Evolutionary conservation across 2,888 invertebrate species (phyloP).

Genomic region (Pristionchus mayeri): DNA sequence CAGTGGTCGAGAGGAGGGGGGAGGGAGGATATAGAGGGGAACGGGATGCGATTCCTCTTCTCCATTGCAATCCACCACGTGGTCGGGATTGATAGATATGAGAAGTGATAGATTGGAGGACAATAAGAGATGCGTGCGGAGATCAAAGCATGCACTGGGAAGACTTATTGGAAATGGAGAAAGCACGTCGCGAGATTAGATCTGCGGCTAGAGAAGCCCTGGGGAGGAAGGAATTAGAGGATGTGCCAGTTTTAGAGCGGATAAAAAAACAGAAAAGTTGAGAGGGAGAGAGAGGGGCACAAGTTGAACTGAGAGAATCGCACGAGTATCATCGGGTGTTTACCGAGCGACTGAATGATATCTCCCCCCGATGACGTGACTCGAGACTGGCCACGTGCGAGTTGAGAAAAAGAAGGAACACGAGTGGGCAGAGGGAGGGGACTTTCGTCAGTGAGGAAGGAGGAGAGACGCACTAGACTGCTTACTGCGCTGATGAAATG

Average conservation of each 20-base stretch:
- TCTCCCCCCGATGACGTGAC: conserved; percentile 24
- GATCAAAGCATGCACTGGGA: conserved; percentile 13
- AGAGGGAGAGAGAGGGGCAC: background rate
- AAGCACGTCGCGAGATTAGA: conserved; percentile 16
- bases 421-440: conserved; percentile 21
- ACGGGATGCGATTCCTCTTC: background rate
- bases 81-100: conserved; percentile 22
- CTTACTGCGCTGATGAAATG: conserved; percentile 16
- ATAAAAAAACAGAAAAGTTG: background rate
- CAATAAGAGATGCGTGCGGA: background rate
- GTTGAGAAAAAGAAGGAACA: conserved; percentile 18
- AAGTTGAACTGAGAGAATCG: background rate
- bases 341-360: conserved; percentile 7
- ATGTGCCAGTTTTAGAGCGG: background rate
- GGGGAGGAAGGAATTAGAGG: background rate
- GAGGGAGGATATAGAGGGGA: background rate
- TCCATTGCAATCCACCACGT: background rate
- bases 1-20: background rate
- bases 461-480: background rate
- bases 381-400: conserved; percentile 4
- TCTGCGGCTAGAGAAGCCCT: background rate
- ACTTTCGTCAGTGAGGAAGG: conserved; percentile 24
- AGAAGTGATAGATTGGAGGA: background rate
- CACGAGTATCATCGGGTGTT: conserved; percentile 12
- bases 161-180: background rate